Conservation (phyloP, 1,140 invertebrate genomes). For the Daktulosphaira vitifoliae region DNA sequence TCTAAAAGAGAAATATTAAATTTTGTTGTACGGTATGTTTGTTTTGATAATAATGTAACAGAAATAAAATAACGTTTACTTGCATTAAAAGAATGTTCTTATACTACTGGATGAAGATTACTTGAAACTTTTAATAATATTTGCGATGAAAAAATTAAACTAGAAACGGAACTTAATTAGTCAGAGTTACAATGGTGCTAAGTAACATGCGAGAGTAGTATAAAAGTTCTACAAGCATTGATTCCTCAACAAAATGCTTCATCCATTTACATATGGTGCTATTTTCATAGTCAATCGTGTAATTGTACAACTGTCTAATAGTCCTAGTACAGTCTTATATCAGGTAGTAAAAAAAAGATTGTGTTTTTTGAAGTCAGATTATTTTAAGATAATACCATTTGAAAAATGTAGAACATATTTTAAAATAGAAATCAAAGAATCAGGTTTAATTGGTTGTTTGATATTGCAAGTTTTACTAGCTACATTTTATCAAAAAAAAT, state of each 20-base stretch:
- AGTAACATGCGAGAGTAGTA: too few species aligned
- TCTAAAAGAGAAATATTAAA: too few species aligned
- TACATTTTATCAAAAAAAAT: neutral
- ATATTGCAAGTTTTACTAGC: neutral
- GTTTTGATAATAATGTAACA: too few species aligned
- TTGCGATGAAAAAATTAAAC: neutral
- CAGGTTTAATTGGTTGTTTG: constrained; percentile 1
- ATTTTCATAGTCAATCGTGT: neutral
- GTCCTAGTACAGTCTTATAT: neutral
- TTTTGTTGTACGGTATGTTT: too few species aligned
- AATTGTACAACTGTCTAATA: neutral
- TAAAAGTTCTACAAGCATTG: too few species aligned
- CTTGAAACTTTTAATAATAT: neutral
- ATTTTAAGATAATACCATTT: too few species aligned
- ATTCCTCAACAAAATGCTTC: neutral
- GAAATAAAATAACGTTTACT: too few species aligned
- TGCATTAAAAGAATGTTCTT: too few species aligned
- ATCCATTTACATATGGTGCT: neutral
- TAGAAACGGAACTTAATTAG: neutral
- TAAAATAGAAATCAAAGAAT: neutral
- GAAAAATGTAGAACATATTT: neutral
- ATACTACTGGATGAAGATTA: too few species aligned
- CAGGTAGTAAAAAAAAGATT: neutral
- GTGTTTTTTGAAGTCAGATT: neutral
- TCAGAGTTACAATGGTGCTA: too few species aligned